phyloP scores from a whole-genome alignment of 2,113 vertebrate species.

The Vidua chalybeata region DNA sequence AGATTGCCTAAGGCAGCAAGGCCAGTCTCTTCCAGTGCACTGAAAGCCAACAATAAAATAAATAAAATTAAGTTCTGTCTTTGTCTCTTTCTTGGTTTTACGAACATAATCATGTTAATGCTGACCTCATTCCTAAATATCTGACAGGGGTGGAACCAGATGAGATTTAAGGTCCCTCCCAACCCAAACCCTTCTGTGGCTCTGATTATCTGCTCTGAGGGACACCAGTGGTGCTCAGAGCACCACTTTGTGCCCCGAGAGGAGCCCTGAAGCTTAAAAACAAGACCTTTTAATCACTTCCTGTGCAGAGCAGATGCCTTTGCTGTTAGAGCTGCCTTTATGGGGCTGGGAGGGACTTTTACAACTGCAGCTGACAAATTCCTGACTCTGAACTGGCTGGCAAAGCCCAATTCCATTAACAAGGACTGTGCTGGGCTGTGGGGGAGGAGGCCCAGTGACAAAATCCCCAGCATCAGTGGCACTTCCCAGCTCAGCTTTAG shows the following conservation, averaged over 20 bases:
- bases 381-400: neutral
- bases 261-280: neutral
- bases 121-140: neutral
- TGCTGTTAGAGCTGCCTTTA: neutral
- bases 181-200: neutral
- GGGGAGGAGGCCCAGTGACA: neutral
- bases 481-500: neutral
- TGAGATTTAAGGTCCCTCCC: neutral
- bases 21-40: neutral
- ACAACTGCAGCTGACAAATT: neutral
- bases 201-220: neutral
- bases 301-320: neutral
- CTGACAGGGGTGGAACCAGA: neutral
- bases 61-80: neutral
- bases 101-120: neutral
- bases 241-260: neutral
- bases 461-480: neutral
- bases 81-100: neutral
- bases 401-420: neutral
- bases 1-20: slow-evolving; percentile 52
- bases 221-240: neutral
- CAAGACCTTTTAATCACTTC: neutral
- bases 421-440: neutral
- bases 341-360: neutral
- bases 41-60: neutral